phyloP scores from a whole-genome alignment of 1,140 invertebrate species.

The Saxidomus purpurata region DNA sequence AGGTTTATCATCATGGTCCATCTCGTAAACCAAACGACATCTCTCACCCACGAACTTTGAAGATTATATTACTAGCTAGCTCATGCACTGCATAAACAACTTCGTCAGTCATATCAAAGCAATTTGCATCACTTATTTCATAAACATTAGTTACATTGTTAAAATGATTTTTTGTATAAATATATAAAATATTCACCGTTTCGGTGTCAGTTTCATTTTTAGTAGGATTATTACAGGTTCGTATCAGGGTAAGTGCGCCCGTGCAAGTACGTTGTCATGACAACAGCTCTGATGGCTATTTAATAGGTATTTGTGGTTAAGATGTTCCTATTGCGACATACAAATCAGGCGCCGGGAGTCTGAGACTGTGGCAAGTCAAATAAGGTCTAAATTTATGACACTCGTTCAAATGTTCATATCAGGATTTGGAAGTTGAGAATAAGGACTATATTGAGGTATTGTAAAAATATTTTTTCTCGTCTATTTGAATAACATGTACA shows the following conservation, averaged over 20 bases:
- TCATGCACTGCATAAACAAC: neutral
- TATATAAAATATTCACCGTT: slow-evolving; percentile 12
- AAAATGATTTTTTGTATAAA: neutral
- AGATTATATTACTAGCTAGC: neutral
- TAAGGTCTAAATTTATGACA: too few species aligned
- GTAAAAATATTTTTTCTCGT: too few species aligned
- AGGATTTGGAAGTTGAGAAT: too few species aligned
- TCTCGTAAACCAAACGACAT: neutral
- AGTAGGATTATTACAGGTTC: neutral
- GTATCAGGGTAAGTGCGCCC: neutral
- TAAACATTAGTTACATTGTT: neutral
- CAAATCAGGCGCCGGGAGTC: neutral
- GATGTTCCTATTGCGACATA: neutral
- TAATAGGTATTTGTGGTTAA: neutral
- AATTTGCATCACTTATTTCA: neutral
- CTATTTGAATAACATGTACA: too few species aligned
- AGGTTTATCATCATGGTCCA: neutral
- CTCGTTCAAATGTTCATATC: too few species aligned
- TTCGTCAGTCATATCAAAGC: neutral
- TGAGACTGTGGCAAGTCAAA: neutral
- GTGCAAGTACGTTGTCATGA: neutral
- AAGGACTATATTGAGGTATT: too few species aligned
- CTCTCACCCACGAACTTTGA: neutral
- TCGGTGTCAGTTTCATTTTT: neutral
- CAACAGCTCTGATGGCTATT: neutral